Evolutionary conservation across 2,888 invertebrate genomes (phyloP).

Genomic region (Unio pictorum): DNA sequence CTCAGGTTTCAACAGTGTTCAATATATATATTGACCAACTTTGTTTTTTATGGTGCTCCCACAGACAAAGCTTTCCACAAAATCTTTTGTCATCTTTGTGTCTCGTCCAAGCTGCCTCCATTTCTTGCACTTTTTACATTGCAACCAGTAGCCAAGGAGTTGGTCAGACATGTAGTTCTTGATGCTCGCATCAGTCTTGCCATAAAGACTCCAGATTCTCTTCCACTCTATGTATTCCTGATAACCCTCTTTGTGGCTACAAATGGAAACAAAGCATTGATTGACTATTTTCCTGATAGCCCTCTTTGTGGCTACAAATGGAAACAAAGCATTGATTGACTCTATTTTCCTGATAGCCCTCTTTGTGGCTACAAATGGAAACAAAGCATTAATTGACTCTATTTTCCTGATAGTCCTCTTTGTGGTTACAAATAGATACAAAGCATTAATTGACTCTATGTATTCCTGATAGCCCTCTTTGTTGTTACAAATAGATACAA

Average conservation of each 20-base stretch:
- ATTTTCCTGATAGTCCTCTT: no score
- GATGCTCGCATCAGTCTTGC: constrained; percentile 63
- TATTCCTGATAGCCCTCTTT: no score
- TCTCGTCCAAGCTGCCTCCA: constrained; percentile 69
- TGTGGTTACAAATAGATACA: constrained; percentile 37
- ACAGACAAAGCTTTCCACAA: constrained; percentile 59
- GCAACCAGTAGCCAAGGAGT: constrained; percentile 70
- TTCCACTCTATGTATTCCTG: constrained; percentile 62
- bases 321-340: constrained; percentile 67
- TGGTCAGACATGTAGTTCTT: constrained; percentile 66
- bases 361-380: constrained; percentile 45
- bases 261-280: background rate
- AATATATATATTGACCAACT: constrained; percentile 5
- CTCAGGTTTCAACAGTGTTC: background rate
- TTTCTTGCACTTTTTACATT: constrained; percentile 69
- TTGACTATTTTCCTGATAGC: background rate
- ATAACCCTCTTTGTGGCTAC: constrained; percentile 60
- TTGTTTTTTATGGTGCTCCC: constrained; percentile 38
- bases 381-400: background rate
- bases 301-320: constrained; percentile 28
- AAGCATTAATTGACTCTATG: background rate
- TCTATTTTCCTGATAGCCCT: constrained; percentile 49
- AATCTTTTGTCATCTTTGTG: constrained; percentile 45
- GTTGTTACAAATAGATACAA: constrained; percentile 57
- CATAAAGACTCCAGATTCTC: constrained; percentile 63